phyloP scores from a whole-genome alignment of 2,113 vertebrate species.

The Carassius auratus region DNA sequence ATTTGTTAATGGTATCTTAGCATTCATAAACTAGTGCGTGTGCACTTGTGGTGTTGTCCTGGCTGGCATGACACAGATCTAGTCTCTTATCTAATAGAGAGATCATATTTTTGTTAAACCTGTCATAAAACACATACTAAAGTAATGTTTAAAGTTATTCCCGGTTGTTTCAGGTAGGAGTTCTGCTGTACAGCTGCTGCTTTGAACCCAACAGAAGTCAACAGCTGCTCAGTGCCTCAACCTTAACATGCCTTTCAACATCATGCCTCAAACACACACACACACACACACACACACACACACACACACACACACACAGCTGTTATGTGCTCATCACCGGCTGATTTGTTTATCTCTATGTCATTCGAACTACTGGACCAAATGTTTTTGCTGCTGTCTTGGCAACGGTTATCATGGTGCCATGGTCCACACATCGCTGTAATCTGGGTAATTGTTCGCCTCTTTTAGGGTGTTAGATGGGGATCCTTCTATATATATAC shows the following conservation, averaged over 20 bases:
- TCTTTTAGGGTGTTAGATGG: background rate
- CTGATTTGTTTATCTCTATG: conserved; percentile 56
- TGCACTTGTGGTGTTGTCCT: background rate
- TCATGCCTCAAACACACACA: background rate
- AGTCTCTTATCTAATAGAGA: background rate
- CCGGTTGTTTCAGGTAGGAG: conserved; percentile 11
- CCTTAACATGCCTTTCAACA: conserved; percentile 43
- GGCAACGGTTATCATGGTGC: conserved; percentile 25
- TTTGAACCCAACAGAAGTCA: conserved; percentile 23
- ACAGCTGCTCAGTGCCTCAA: conserved; percentile 48
- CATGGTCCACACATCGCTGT: conserved; percentile 11
- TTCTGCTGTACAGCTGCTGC: background rate
- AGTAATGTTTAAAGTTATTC: background rate
- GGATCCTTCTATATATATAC: background rate
- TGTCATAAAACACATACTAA: background rate
- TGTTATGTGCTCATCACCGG: conserved; percentile 17
- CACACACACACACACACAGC: background rate
- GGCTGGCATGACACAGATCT: background rate
- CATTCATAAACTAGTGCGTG: background rate
- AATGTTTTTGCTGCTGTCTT: conserved; percentile 31
- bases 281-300: background rate
- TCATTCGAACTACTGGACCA: background rate
- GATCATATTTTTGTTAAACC: background rate
- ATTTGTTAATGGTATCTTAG: background rate
- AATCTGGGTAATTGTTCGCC: conserved; percentile 15